phyloP scores from a whole-genome alignment of 2,797 vertebrate species.

The Diceros bicornis region DNA sequence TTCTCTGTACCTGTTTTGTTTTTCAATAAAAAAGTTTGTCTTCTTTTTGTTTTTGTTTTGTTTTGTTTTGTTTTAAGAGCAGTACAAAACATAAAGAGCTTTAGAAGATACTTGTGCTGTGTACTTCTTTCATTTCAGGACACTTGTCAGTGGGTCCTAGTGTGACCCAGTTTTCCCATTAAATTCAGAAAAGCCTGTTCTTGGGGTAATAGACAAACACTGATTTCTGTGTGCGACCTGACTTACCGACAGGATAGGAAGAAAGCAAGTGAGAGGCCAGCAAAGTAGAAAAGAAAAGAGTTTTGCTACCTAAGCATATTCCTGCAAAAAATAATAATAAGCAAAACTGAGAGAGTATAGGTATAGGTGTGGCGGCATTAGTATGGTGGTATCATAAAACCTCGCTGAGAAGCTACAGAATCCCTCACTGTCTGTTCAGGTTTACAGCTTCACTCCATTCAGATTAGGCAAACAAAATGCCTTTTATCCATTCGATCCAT shows the following conservation, averaged over 20 bases:
- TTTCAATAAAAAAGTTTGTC: constrained; percentile 14
- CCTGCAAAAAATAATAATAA: background rate
- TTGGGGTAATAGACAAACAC: background rate
- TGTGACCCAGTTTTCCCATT: background rate
- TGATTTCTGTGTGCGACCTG: constrained; percentile 22
- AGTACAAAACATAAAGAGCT: background rate
- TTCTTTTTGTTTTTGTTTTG: background rate
- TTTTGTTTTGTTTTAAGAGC: background rate
- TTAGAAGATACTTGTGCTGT: constrained; percentile 2
- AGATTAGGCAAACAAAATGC: constrained; percentile 10
- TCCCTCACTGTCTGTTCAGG: background rate
- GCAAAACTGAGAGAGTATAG: background rate
- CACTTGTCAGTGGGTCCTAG: background rate
- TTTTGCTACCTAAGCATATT: constrained; percentile 27
- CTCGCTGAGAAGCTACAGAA: constrained; percentile 29
- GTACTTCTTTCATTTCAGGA: constrained; percentile 39
- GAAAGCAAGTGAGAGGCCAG: constrained; percentile 29
- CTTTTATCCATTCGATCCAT: background rate
- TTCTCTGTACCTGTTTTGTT: background rate
- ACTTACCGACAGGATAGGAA: background rate
- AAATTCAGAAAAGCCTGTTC: constrained; percentile 53
- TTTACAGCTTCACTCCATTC: background rate
- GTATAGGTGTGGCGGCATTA: background rate
- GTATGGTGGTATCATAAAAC: background rate
- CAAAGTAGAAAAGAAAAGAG: constrained; percentile 22